These are phyloP conservation scores for Callospermophilus lateralis DNA, from an alignment of 2,113 vertebrate genomes.

Conservation along the genomic window DNA sequence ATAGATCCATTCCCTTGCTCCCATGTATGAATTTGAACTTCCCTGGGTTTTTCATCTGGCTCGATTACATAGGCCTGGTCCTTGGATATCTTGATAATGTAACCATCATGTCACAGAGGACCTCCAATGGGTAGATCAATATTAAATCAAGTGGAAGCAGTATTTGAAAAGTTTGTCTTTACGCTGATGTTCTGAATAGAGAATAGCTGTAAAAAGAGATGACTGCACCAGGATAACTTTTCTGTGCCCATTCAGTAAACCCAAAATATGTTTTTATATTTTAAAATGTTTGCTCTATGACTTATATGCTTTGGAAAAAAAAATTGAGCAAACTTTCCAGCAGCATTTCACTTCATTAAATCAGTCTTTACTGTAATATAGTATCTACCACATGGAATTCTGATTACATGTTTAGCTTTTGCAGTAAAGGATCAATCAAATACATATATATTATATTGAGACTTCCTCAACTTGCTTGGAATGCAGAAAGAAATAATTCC, in stretches of 20 bases:
- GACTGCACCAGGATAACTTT: neutral
- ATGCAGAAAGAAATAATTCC: neutral
- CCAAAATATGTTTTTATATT: neutral
- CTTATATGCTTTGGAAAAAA: neutral
- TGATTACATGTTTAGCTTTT: neutral
- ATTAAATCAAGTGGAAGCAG: neutral
- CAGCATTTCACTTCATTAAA: neutral
- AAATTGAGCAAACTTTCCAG: neutral
- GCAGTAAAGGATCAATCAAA: neutral
- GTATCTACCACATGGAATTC: neutral
- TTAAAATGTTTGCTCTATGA: neutral
- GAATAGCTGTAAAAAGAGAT: neutral
- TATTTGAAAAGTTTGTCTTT: neutral
- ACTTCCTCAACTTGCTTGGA: neutral
- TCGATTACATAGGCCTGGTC: neutral
- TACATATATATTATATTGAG: neutral
- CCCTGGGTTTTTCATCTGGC: neutral
- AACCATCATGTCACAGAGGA: neutral
- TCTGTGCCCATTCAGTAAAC: neutral
- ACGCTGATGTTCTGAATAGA: neutral
- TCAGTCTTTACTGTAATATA: neutral
- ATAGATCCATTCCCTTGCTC: rapidly evolving
- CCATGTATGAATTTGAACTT: neutral
- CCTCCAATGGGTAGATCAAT: neutral
- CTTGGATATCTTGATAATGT: neutral